A percentile compares a stretch with the other conserved stretches of the same genome.
These are phyloP conservation scores for Protobothrops mucrosquamatus DNA, from an alignment of 2,113 vertebrate genomes.

Conservation along the genomic window DNA sequence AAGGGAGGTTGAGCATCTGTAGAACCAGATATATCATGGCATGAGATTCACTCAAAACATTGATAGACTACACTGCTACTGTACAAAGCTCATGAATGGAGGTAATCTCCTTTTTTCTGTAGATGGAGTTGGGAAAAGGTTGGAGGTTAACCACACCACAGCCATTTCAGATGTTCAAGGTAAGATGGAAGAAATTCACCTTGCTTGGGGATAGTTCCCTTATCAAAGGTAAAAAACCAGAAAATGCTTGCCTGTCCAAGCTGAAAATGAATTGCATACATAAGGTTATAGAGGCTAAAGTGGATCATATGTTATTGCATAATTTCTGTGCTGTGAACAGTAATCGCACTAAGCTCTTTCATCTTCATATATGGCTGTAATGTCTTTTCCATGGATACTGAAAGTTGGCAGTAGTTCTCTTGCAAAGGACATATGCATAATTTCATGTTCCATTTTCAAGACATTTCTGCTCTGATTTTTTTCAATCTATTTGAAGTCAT, in stretches of 20 bases:
- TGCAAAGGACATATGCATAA: background rate
- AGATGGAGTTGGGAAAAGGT: slow-evolving; percentile 40
- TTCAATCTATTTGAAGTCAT: background rate
- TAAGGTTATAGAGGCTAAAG: slow-evolving; percentile 3
- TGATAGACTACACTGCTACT: slow-evolving; percentile 15
- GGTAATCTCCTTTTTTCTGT: slow-evolving; percentile 41
- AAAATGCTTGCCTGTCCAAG: slow-evolving; percentile 11
- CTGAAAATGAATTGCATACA: slow-evolving; percentile 9
- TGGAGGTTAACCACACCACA: slow-evolving; percentile 38
- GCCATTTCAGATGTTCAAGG: slow-evolving; percentile 41
- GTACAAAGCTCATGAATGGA: slow-evolving; percentile 37
- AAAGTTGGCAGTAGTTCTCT: background rate
- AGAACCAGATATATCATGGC: background rate
- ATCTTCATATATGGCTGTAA: background rate
- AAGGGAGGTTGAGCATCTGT: background rate
- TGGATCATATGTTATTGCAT: slow-evolving; percentile 4
- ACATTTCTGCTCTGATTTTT: background rate
- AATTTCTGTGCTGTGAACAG: slow-evolving; percentile 15
- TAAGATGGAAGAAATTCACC: slow-evolving; percentile 32
- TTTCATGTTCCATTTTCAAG: slow-evolving; percentile 1
- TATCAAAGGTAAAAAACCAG: slow-evolving; percentile 8
- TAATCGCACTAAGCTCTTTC: background rate
- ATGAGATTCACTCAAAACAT: slow-evolving; percentile 9
- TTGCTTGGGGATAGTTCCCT: slow-evolving; percentile 26
- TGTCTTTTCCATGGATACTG: background rate